Percentiles rank a stretch among this genome's conserved stretches.
phyloP scores from a whole-genome alignment of 2,797 vertebrate genomes.

The Notamacropus eugenii region DNA sequence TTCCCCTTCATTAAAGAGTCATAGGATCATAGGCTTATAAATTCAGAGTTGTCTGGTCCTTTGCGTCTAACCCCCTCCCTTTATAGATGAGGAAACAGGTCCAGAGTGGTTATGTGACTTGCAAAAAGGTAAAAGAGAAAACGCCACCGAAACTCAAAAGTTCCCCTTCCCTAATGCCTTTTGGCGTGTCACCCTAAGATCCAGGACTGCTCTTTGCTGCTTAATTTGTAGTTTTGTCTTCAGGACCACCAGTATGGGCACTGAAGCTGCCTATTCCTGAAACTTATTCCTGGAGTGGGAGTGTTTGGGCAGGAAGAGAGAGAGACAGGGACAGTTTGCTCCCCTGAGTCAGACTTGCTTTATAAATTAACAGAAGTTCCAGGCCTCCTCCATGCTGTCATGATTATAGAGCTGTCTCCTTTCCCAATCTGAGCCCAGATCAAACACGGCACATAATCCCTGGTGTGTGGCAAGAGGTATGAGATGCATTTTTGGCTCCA shows the following conservation, averaged over 20 bases:
- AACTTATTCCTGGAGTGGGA: neutral
- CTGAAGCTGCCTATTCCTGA: conserved; percentile 9
- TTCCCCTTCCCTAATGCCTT: conserved; percentile 11
- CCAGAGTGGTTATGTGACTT: neutral
- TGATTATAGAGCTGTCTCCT: neutral
- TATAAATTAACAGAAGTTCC: neutral
- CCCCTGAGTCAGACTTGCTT: neutral
- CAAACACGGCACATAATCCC: neutral
- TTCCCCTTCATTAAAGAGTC: neutral
- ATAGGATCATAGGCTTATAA: neutral
- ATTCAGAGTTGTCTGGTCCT: neutral
- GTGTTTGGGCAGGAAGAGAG: neutral
- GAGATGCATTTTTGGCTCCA: conserved; percentile 8
- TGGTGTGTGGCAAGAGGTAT: neutral
- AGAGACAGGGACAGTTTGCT: neutral
- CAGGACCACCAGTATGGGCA: neutral
- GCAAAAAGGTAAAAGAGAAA: neutral
- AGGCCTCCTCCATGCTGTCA: neutral
- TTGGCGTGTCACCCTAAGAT: neutral
- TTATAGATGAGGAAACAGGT: accelerated
- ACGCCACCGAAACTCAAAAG: neutral
- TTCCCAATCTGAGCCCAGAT: neutral
- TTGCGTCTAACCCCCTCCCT: neutral
- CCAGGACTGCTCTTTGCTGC: neutral
- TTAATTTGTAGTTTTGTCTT: conserved; percentile 13